phyloP scores from a whole-genome alignment of 92 coral and sea anemone species.

The Pocillopora grandis region DNA sequence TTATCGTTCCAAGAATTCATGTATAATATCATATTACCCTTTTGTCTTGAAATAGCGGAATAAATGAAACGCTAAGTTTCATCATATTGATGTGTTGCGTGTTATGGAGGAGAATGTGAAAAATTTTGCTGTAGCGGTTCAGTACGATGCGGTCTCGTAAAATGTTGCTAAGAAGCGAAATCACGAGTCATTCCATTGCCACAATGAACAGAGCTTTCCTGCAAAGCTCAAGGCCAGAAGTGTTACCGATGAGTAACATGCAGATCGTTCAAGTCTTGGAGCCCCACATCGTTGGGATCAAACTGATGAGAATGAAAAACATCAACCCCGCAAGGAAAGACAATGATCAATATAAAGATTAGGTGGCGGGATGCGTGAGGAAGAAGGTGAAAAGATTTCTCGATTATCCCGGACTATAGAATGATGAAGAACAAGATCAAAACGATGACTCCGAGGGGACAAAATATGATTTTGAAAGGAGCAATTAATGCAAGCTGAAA shows the following conservation, averaged over 20 bases:
- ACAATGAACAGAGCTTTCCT: not conserved
- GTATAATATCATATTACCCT: too few relatives aligned
- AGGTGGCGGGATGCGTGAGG: constrained; percentile 2
- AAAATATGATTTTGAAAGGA: too few relatives aligned
- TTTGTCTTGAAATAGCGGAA: too few relatives aligned
- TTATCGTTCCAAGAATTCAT: too few relatives aligned
- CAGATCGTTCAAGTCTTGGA: not conserved
- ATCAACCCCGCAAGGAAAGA: too few relatives aligned
- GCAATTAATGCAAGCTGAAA: too few relatives aligned
- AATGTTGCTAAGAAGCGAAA: too few relatives aligned
- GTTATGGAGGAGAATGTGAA: not conserved
- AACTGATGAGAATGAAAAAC: not conserved
- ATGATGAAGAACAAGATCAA: not conserved
- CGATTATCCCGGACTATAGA: not conserved
- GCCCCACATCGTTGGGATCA: not conserved
- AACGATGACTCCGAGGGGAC: not conserved
- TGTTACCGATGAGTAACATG: not conserved
- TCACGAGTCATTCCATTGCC: too few relatives aligned
- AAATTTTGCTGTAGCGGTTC: not conserved
- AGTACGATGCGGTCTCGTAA: too few relatives aligned
- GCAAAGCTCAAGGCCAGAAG: not conserved
- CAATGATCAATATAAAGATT: too few relatives aligned
- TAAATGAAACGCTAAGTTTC: too few relatives aligned
- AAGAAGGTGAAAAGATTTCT: not conserved
- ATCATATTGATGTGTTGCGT: too few relatives aligned